These are phyloP conservation scores for Polietes domitor DNA, from an alignment of 2,888 invertebrate genomes.

Conservation along the genomic window DNA sequence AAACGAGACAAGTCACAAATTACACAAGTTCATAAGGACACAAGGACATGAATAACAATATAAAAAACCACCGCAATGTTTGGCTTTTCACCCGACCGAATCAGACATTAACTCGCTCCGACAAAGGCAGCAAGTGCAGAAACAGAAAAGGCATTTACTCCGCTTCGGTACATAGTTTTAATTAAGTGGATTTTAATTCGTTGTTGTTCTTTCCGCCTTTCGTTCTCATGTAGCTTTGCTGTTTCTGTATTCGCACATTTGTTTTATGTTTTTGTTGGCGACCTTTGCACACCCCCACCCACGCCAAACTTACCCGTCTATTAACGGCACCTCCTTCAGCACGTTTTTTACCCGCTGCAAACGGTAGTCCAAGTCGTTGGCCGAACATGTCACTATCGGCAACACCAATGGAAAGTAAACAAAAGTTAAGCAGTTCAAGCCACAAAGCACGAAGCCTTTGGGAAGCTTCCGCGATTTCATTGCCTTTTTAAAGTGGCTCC, in stretches of 20 bases:
- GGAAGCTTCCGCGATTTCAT: constrained; percentile 81
- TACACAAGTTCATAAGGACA: background rate
- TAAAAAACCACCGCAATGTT: too few species aligned
- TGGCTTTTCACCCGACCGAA: too few species aligned
- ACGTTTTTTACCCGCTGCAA: constrained; percentile 83
- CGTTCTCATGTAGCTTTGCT: constrained; percentile 30
- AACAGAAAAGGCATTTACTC: constrained; percentile 38
- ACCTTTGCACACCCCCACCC: background rate
- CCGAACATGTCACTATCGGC: constrained; percentile 78
- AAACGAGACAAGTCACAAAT: constrained; percentile 15
- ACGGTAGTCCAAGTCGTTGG: constrained; percentile 82
- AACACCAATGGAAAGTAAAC: constrained; percentile 79
- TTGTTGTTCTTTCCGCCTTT: background rate
- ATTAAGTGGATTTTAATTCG: constrained; percentile 59
- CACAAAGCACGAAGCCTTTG: constrained; percentile 80
- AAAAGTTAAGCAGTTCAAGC: constrained; percentile 80
- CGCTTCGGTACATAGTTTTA: constrained; percentile 36
- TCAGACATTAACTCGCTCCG: background rate
- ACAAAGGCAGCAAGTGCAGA: background rate
- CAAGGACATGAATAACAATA: too few species aligned
- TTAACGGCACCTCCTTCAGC: constrained; percentile 84
- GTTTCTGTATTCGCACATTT: constrained; percentile 42
- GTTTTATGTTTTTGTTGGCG: constrained; percentile 22
- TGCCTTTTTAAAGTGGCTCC: constrained; percentile 77
- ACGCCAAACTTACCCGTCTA: constrained; percentile 82